Evolutionary conservation across 2,113 vertebrate species (phyloP).

Genomic region (Oncorhynchus gorbuscha): DNA sequence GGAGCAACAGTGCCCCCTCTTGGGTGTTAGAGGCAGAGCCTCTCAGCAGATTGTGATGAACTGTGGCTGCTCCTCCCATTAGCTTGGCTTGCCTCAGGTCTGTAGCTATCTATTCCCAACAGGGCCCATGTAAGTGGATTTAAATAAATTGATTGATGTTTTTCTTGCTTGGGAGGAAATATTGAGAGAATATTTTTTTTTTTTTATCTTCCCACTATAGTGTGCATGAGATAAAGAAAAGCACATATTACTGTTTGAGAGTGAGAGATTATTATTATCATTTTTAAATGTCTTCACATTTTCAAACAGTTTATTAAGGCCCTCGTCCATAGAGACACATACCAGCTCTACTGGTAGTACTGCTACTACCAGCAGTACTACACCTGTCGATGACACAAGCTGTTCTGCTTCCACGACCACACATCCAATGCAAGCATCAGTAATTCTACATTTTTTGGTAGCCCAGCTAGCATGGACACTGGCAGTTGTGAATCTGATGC

Average conservation of each 20-base stretch:
- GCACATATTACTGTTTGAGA: background rate
- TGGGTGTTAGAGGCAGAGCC: constrained; percentile 8
- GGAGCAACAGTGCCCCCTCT: constrained; percentile 46
- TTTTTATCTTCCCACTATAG: background rate
- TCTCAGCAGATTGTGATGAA: background rate
- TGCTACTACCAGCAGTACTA: no score
- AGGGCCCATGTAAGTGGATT: constrained; percentile 21
- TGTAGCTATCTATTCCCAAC: constrained; percentile 16
- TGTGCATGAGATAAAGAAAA: background rate
- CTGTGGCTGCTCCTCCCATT: constrained; percentile 6
- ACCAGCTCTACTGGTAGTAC: no score
- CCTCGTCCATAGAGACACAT: no score
- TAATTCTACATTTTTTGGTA: no score
- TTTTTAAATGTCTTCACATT: no score
- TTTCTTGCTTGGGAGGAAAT: background rate
- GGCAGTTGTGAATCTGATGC: no score
- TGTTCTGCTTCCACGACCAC: no score
- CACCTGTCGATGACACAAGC: no score
- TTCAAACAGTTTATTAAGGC: no score
- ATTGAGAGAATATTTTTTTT: background rate
- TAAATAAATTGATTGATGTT: constrained; percentile 1
- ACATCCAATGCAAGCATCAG: no score
- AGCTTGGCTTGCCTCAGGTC: constrained; percentile 13
- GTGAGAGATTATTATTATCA: background rate
- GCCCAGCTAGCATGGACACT: no score